Base-by-base conservation (phyloP, 2,113 vertebrate genomes). In the Cygnus buccinator region DNA sequence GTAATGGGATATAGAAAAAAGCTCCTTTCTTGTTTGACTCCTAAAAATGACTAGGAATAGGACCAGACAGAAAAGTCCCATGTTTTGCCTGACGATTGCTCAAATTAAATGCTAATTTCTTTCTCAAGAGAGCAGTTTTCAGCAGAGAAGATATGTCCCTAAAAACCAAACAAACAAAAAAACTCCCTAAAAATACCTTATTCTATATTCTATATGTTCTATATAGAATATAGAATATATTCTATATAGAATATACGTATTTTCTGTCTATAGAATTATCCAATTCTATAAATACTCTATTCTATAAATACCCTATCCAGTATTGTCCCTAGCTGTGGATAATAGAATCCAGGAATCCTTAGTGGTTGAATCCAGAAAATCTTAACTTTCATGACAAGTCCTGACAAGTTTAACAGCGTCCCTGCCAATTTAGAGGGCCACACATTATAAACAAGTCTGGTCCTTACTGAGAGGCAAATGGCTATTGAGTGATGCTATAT, bases 51-150 rank as follows among this genome's bases (percentile, higher is more conserved):
- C 31, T 46, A 41, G 19, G 14, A 70, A 11, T 65, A 58, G 77
- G 14, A 65, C 19, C 25, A 79, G 74, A 41, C 28, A 52, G 48
- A 80, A 25, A 58, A 90, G 31, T 61, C 48, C 82, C 14, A 15
- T 66, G 15, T 61, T 85, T 76, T 90, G 41, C 28, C 55, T 87
- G 41, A 85, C 39, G 84, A 2, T 90, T 96, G 50, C 25, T 79
- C 14, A 79, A 50, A 87, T 77, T 39, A 87, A 66, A 55, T 79
- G 23, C 15, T 85, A 57, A 65, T 73, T 87, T 17, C 6, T 73
- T 94, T 95, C 54, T 93, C 82, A 22, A 84, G n/a, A 77, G 37
- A 84, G 58, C 29, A 87, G 41, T 59, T 93, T 70, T 55, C 29
- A 87, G 21, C 11, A 81, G 37, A 57, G 70, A 91, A 63, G 65